Base-by-base conservation (phyloP, 2,113 vertebrate species). In the Elanus axillaris region DNA sequence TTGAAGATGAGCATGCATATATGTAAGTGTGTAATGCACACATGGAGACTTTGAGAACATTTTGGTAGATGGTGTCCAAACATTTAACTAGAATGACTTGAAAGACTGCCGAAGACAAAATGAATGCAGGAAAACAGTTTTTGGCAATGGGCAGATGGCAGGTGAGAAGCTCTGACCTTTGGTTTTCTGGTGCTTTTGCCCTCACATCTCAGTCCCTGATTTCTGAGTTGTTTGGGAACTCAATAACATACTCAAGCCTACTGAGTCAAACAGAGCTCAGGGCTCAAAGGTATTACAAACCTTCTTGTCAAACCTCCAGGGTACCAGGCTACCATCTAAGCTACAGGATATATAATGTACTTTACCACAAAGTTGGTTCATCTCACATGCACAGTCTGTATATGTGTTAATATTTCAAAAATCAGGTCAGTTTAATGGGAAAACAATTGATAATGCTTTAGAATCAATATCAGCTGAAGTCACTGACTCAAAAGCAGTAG, bases 401-500 rank as follows among this genome's bases (percentile, higher is more conserved):
- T 48, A 23, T 34, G 29, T 60, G 72, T 81, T 90, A 74, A 62
- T 92, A 88, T 81, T 86, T 95, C 15, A 94, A 96, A 95, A 93
- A 79, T 74, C 79, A 36, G 25, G 31, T 69, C 32, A 64, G 26
- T 64, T 92, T 85, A 76, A 95, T 92, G 34, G 38, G 31, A 62
- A 95, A 95, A 64, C 45, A 67, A 86, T 16, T 48, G 45, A 25
- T 68, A 88, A 75, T 59, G 53, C 38, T 94, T 81, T 72, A 83
- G 73, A 83, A 94, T 78, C 56, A 53, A 27, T 84, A 81, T 38
- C 14, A 20, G 1, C 64, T 48, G 50, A 86, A 89, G 55, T 32
- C 50, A 62, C 59, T 66, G 63, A 93, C 43, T 79, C 63, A 86
- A 34, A 86, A 48, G 36, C 23, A 43, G 66, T 26, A 86, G 58